Evolutionary conservation across 2,888 invertebrate genomes (phyloP).

Genomic region (Andricus curvator): DNA sequence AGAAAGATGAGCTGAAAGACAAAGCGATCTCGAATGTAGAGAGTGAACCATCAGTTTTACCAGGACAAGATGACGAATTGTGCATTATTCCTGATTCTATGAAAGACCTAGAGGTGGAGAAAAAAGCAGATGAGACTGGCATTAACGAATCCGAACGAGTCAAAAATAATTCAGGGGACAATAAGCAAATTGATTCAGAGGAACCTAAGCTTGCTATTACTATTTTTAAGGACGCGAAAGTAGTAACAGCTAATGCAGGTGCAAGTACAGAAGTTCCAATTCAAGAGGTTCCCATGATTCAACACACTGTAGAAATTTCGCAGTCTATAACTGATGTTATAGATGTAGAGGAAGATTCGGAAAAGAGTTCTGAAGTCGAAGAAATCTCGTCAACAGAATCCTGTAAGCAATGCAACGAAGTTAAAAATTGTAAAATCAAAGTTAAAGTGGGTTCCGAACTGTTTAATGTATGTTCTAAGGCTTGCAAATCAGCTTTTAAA

Average conservation of each 20-base stretch:
- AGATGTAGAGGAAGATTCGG: conserved; percentile 79
- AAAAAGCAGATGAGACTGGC: conserved; percentile 52
- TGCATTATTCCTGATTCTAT: conserved; percentile 77
- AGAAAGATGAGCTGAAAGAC: conserved; percentile 46
- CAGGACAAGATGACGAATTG: conserved; percentile 75
- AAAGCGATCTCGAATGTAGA: conserved; percentile 53
- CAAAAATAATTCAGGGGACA: conserved; percentile 74
- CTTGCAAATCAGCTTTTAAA: conserved; percentile 70
- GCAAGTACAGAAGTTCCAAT: conserved; percentile 40
- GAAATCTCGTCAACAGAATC: conserved; percentile 63
- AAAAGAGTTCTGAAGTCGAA: conserved; percentile 68
- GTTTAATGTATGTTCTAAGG: conserved; percentile 73
- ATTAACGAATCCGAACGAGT: conserved; percentile 68
- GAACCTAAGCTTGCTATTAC: conserved; percentile 6
- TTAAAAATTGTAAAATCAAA: conserved; percentile 70
- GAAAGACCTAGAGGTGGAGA: conserved; percentile 65
- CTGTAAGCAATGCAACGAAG: conserved; percentile 73
- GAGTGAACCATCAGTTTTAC: conserved; percentile 62
- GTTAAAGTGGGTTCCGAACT: conserved; percentile 79
- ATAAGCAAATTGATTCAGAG: conserved; percentile 8
- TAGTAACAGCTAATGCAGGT: conserved; percentile 37
- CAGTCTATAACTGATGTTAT: conserved; percentile 67
- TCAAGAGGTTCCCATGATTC: conserved; percentile 14
- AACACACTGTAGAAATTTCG: conserved; percentile 52
- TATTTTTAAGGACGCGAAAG: conserved; percentile 17